These are phyloP conservation scores for Aramus guarauna DNA, from an alignment of 2,113 vertebrate species.

Conservation along the genomic window DNA sequence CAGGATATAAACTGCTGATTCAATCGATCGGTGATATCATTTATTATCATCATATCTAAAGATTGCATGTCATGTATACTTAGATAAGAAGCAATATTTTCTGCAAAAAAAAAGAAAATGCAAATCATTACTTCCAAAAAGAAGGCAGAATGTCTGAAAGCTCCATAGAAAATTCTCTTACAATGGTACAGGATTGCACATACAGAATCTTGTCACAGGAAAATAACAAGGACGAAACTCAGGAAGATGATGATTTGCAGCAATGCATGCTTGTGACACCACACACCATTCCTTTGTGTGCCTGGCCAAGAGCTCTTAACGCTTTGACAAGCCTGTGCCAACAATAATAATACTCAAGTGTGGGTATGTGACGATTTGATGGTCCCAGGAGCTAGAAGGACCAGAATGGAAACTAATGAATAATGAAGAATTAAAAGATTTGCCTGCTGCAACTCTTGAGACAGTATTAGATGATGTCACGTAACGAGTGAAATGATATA, in stretches of 20 bases:
- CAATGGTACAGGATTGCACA: not conserved
- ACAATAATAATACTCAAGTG: not conserved
- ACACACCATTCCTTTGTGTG: not conserved
- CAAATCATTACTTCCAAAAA: not conserved
- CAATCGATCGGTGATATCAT: not conserved
- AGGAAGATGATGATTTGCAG: not conserved
- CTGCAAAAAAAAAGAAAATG: not conserved
- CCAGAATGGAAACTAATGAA: conserved; percentile 3
- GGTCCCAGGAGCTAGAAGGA: not conserved
- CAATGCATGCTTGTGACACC: not conserved
- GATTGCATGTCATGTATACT: not conserved
- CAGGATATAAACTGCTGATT: not conserved
- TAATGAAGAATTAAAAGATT: conserved; percentile 16
- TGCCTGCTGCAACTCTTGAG: not conserved
- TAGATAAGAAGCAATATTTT: not conserved
- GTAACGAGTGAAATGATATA: not conserved
- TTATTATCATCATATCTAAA: not conserved
- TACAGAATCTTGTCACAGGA: not conserved
- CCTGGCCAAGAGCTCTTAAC: not conserved
- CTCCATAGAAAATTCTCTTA: not conserved
- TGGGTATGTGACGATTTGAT: not conserved
- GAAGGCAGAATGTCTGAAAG: not conserved
- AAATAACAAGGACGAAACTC: not conserved
- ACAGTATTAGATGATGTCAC: not conserved
- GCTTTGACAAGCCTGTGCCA: not conserved